Evolutionary conservation across 2,888 invertebrate species (phyloP), one percentile per base, ranked within the genome.

Genomic region (Smittia aterrima): DNA sequence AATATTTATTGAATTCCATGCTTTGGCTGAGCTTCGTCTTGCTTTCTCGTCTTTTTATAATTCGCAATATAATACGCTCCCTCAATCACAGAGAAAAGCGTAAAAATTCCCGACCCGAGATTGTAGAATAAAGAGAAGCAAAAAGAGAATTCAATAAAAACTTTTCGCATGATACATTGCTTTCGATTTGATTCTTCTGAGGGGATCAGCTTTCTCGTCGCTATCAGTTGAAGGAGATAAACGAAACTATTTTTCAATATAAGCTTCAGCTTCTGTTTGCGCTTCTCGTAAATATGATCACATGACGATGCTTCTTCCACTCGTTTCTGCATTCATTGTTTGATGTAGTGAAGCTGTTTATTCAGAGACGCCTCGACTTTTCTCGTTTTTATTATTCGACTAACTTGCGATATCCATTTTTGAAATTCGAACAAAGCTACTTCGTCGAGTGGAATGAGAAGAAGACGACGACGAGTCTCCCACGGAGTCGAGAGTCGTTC

Each of bases 1-100:
- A 68, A 68, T 68, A 41, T 68, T 40, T 68, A 68, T 68, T 68
- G 68, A 68, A 68, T 68, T 68, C 40, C 41, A 18, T 68, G 16
- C 16, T 47, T 47, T 47, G 13, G 47, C 47, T 47, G 32, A 32
- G 47, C 47, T 68, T 67, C 41, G 40, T 47, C 25, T 47, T 66
- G 32, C 24, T 25, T 32, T 24, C 25, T 24, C 22, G 7, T 58
- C 53, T 11, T 13, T 58, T 58, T 58, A 58, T 58, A 68, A 68
- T 68, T 40, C 53, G 58, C 58, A 58, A 58, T 58, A 58, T 58
- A 68, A 68, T 68, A 68, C 68, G 68, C 68, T 68, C 22, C 66
- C 24, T 68, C 47, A 53, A 68, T 68, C 68, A 68, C 40, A 68
- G 22, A 40, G 27, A 47, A 68, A 53, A 18, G 47, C n/a, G 16